phyloP scores from a whole-genome alignment of 2,797 vertebrate species.

The Antrozous pallidus region DNA sequence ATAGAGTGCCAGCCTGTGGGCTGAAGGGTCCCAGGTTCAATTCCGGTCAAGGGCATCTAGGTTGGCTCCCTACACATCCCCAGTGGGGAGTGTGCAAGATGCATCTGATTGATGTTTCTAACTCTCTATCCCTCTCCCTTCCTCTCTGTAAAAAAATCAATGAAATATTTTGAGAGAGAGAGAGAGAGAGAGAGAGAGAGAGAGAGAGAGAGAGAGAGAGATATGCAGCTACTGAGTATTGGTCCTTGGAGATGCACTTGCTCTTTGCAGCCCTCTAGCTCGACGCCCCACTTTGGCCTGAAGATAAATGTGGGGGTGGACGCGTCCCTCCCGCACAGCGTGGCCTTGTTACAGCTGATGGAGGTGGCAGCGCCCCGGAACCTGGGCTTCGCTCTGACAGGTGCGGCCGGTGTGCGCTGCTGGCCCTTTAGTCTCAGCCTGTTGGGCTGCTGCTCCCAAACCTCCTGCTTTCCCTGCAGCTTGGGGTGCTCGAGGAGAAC shows the following conservation, averaged over 20 bases:
- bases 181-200: too few species aligned
- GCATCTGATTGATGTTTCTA: too few species aligned
- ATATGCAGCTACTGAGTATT: fast-evolving
- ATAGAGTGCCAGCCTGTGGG: too few species aligned
- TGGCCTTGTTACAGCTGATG: fast-evolving
- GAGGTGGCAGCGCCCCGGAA: fast-evolving
- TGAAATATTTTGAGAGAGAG: too few species aligned
- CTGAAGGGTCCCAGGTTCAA: too few species aligned
- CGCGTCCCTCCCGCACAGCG: neutral
- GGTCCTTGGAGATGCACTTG: neutral
- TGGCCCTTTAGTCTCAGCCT: slow-evolving; percentile 87
- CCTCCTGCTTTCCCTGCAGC: slow-evolving; percentile 94
- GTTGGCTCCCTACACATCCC: too few species aligned
- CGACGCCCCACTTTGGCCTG: fast-evolving
- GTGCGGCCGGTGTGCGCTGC: slow-evolving; percentile 87
- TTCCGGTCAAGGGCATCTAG: too few species aligned
- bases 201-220: too few species aligned
- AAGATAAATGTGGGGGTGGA: fast-evolving
- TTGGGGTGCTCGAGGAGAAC: slow-evolving; percentile 94
- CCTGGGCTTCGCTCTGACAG: slow-evolving; percentile 84
- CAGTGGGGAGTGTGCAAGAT: too few species aligned
- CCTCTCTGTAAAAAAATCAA: too few species aligned
- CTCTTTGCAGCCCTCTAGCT: neutral
- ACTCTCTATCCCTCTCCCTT: too few species aligned
- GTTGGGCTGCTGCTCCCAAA: slow-evolving; percentile 94